Base-by-base conservation (phyloP, 2,113 vertebrate genomes). In the Archilochus colubris region DNA sequence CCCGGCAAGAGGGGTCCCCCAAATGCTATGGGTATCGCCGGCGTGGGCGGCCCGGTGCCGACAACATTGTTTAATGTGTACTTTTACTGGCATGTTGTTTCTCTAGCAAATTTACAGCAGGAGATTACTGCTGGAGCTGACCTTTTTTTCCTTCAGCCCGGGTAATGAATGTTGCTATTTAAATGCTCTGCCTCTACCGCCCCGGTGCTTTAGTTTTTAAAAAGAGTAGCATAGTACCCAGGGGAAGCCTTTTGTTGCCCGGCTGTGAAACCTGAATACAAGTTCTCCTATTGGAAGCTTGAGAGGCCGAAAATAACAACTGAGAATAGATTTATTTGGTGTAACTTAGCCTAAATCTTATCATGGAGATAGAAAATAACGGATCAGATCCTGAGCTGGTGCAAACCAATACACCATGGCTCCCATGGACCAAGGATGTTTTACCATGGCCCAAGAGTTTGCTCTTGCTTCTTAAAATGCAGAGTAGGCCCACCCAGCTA, bases 221-320 rank as follows among this genome's bases (percentile, higher is more conserved):
- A 84, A 82, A 63, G 86, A 78, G 78, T 10, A 80, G 59, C 62
- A 6, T 31, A 73, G 83, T 63, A 88, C 68, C 66, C 80, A 44
- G 55, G 89, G 85, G 82, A 91, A 89, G 82, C 53, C 70, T 72
- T 92, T 93, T 94, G 89, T 93, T 88, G 77, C 84, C 55, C 38
- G 68, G 9, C 51, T 86, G 31, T 73, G 90, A 95, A 93, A 93
- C 76, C 82, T 85, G 93, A 89, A 92, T 74, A 63, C 48, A 63
- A 44, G 61, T 44, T 88, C 51, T 86, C 53, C 72, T 72, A 48
- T 19, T 84, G 79, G 75, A 93, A 91, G 72, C 33, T 69, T 57
- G 31, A 91, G 53, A 88, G 51, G 50, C 46, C 82, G 81, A 67
- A 91, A 83, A 86, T 54, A 93, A 82, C 59, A 80, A 44, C 86